Evolutionary conservation across 2,888 invertebrate species (phyloP), one percentile per base, ranked within the genome.

Genomic region (Drosophila neutralis): DNA sequence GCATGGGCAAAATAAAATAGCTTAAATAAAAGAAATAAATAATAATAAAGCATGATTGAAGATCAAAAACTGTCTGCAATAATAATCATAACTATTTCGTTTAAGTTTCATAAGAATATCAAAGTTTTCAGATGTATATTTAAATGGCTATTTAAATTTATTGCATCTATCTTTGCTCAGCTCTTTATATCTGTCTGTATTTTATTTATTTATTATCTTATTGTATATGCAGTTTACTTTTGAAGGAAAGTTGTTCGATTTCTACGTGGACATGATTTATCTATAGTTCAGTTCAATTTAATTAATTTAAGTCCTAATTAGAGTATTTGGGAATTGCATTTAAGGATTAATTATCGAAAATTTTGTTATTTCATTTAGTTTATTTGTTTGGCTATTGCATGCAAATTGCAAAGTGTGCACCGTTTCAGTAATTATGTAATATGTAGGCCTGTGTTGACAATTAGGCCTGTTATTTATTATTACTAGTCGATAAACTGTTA

Each of bases 71-170:
- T 58, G 60, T 13, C 51, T 54, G 31, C 29, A 11, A 49, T 51
- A 62, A 73, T 73, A 67, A 51, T 51, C 42, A 61, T 59, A 75
- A 53, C 38, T 52, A 58, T 45, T 7, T 38, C 38, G 54, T 2
- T 36, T 6, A 54, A n/a, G 11, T 21, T n/a, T 51, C 18, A 6
- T 29, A 51, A 7, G 15, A 45, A 15, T 15, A 7, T 1, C 21
- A 4, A 15, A 15, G 45, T 45, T 15, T 15, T 15, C 2, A 1
- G 7, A 45, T 45, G 15, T 8, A n/a, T 38, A n/a, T 13, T 0
- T n/a, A 11, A 11, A 21, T 18, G 15, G 4, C 8, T n/a, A 4
- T n/a, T 1, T n/a, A 7, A 54, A 24, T 38, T 5, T 49, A 48
- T 8, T 40, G 10, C n/a, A 21, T 21, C 11, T 21, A 21, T 21